Percentiles rank a stretch among this genome's conserved stretches.
These are phyloP conservation scores for Alligator mississippiensis DNA, from an alignment of 2,113 vertebrate genomes.

Conservation along the genomic window DNA sequence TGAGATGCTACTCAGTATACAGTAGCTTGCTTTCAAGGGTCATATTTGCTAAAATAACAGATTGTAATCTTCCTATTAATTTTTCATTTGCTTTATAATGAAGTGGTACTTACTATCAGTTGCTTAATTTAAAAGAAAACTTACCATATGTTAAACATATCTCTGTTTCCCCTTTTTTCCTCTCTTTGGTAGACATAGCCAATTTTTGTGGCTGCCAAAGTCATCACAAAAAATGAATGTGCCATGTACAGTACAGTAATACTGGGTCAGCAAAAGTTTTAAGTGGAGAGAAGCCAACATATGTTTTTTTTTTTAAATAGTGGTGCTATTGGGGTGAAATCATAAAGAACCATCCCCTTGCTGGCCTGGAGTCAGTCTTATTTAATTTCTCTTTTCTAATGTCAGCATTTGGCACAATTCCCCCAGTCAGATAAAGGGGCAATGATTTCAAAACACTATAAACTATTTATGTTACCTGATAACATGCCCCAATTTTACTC, in stretches of 20 bases:
- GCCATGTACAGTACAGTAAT: slow-evolving; percentile 7
- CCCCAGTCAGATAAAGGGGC: not conserved
- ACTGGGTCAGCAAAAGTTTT: slow-evolving; percentile 43
- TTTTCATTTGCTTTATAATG: not conserved
- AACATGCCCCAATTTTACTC: slow-evolving; percentile 28
- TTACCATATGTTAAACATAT: not conserved
- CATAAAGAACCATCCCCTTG: slow-evolving; percentile 24
- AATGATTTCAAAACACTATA: slow-evolving; percentile 27
- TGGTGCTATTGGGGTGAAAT: slow-evolving; percentile 19
- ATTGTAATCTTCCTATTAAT: not conserved
- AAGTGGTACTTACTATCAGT: not conserved
- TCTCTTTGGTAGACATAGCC: not conserved
- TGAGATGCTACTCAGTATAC: not conserved
- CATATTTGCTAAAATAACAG: not conserved
- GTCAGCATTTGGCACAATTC: slow-evolving; percentile 30
- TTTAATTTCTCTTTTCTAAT: slow-evolving; percentile 40
- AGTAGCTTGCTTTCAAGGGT: not conserved
- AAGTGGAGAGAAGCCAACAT: slow-evolving; percentile 58
- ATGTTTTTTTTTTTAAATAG: slow-evolving; percentile 47
- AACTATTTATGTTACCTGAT: slow-evolving; percentile 44
- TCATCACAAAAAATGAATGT: slow-evolving; percentile 30
- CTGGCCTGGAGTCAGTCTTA: slow-evolving; percentile 14
- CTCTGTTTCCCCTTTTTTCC: not conserved
- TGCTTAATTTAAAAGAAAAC: not conserved
- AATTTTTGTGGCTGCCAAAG: slow-evolving; percentile 42